A percentile compares a stretch with the other conserved stretches of the same genome.
phyloP scores from a whole-genome alignment of 2,113 vertebrate genomes.

The Macroglossus sobrinus region DNA sequence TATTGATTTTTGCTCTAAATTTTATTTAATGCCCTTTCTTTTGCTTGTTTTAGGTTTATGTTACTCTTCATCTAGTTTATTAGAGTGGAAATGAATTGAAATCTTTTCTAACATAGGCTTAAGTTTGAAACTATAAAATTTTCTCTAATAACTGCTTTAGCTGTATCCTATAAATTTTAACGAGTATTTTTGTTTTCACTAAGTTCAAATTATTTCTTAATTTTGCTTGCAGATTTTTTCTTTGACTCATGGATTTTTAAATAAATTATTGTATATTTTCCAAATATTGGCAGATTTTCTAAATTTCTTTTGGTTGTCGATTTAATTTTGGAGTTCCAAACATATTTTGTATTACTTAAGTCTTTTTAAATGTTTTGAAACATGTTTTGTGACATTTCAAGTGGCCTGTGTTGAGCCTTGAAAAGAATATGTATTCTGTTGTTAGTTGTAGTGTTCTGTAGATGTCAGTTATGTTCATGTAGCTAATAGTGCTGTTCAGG shows the following conservation, averaged over 20 bases:
- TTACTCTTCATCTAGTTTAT: conserved; percentile 16
- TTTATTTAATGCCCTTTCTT: neutral
- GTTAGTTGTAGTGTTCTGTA: too few species aligned
- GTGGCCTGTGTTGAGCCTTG: neutral
- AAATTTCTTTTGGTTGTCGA: neutral
- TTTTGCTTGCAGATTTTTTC: neutral
- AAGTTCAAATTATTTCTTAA: neutral
- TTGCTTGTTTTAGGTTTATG: neutral
- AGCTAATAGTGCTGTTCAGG: neutral
- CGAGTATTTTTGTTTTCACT: neutral
- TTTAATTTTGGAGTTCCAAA: neutral
- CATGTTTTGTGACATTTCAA: neutral
- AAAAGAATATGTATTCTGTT: neutral
- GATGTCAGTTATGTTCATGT: neutral
- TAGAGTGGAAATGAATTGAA: neutral
- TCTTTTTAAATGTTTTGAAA: neutral
- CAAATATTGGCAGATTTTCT: neutral
- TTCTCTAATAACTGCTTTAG: neutral
- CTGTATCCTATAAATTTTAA: neutral
- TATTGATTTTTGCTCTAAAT: neutral
- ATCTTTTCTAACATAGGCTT: neutral
- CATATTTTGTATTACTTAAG: neutral
- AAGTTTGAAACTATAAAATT: neutral
- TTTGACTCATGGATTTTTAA: neutral
- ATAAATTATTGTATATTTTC: neutral